Conservation (phyloP, 2,797 vertebrate species). For the Aeoliscus strigatus region DNA sequence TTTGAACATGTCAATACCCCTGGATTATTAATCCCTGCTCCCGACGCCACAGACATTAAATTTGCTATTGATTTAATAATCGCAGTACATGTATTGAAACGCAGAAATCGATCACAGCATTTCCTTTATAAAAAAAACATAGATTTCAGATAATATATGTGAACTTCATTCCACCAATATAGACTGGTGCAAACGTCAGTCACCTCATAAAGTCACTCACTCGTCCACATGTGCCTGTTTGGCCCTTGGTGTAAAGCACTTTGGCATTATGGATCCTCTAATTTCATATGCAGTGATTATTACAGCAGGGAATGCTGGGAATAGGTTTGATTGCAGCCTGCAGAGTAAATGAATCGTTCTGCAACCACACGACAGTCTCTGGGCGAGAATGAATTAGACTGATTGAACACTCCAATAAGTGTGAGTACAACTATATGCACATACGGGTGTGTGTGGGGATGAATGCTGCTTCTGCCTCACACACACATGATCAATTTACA, state of each 20-base stretch:
- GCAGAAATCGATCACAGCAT: too few species aligned
- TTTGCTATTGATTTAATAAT: too few species aligned
- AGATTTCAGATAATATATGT: neutral
- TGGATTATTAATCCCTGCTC: too few species aligned
- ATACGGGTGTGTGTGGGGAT: neutral
- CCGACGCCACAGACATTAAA: too few species aligned
- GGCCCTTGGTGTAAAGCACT: constrained; percentile 35
- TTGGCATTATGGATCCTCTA: constrained; percentile 54
- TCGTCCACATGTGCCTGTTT: constrained; percentile 1
- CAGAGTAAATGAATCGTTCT: constrained; percentile 78
- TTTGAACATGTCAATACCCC: too few species aligned
- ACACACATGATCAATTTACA: constrained; percentile 73
- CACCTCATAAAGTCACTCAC: constrained; percentile 7
- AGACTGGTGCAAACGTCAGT: neutral
- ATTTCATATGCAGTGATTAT: constrained; percentile 72
- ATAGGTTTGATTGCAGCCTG: constrained; percentile 77
- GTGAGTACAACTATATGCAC: constrained; percentile 39
- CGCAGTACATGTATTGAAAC: too few species aligned
- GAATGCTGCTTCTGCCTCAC: constrained; percentile 26
- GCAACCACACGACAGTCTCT: constrained; percentile 72
- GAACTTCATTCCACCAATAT: neutral
- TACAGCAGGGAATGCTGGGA: constrained; percentile 71
- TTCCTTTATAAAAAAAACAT: neutral
- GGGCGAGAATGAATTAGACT: constrained; percentile 75
- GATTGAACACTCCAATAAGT: constrained; percentile 80